These are phyloP conservation scores for Parus major DNA, from an alignment of 2,113 vertebrate genomes.

Conservation along the genomic window DNA sequence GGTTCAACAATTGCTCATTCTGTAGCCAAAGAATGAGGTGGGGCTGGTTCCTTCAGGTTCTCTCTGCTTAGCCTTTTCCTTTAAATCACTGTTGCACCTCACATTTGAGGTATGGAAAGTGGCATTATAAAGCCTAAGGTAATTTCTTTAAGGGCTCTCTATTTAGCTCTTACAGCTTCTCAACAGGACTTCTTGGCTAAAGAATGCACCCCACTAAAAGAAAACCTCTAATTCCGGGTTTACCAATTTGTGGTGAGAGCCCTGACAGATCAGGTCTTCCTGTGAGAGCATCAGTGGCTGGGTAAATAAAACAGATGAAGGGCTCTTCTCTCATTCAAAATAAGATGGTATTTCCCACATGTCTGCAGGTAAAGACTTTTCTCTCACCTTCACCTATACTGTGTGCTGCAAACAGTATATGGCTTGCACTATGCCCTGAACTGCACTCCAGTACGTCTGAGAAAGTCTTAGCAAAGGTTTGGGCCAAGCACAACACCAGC, in stretches of 20 bases:
- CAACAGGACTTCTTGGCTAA: not conserved
- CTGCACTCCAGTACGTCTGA: not conserved
- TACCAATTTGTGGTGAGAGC: rapidly evolving
- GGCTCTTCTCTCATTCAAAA: not conserved
- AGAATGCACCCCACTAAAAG: not conserved
- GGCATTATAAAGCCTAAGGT: not conserved
- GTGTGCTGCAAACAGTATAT: not conserved
- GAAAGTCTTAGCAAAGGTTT: not conserved
- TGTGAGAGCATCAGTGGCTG: rapidly evolving
- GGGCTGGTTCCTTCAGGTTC: not conserved
- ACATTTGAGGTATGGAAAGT: not conserved
- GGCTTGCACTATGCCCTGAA: not conserved
- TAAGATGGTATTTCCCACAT: not conserved
- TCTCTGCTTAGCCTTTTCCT: not conserved
- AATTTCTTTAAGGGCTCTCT: not conserved
- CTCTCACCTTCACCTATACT: not conserved
- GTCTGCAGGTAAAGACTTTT: not conserved
- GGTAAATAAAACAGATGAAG: not conserved
- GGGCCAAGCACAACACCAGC: not conserved
- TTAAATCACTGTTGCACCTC: not conserved
- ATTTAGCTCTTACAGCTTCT: not conserved
- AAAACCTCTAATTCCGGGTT: not conserved
- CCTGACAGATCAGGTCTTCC: not conserved
- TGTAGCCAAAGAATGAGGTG: not conserved
- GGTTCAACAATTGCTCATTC: not conserved